phyloP scores from a whole-genome alignment of 1,140 invertebrate species.

The Adelges cooleyi region DNA sequence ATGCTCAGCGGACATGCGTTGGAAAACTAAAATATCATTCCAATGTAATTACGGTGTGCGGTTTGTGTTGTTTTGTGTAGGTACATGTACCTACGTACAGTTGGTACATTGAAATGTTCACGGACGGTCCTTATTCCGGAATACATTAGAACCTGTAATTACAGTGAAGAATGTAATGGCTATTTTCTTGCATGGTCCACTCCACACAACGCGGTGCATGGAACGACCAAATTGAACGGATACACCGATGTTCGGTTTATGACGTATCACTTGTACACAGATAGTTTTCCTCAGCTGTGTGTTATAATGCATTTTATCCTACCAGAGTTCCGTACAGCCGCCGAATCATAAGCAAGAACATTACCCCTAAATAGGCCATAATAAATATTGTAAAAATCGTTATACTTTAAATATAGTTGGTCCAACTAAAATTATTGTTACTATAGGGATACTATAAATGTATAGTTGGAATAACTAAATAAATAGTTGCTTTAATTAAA shows the following conservation, averaged over 20 bases:
- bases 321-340: too few species aligned
- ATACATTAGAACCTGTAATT: conserved; percentile 24
- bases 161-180: conserved; percentile 16
- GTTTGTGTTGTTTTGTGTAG: conserved; percentile 10
- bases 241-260: not conserved
- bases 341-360: too few species aligned
- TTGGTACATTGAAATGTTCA: conserved; percentile 20
- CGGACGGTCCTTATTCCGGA: conserved; percentile 16
- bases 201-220: not conserved
- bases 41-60: conserved; percentile 23
- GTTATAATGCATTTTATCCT: too few species aligned
- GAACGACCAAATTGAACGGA: not conserved
- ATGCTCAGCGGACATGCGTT: not conserved
- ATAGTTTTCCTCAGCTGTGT: too few species aligned
- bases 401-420: too few species aligned
- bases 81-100: not conserved
- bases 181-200: conserved; percentile 11
- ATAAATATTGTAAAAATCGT: too few species aligned
- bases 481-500: too few species aligned
- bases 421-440: too few species aligned
- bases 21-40: conserved; percentile 29
- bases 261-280: too few species aligned
- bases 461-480: too few species aligned
- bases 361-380: too few species aligned
- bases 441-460: too few species aligned